These are phyloP conservation scores for Iselma pallidipennis DNA, from an alignment of 2,888 invertebrate species.

Conservation along the genomic window DNA sequence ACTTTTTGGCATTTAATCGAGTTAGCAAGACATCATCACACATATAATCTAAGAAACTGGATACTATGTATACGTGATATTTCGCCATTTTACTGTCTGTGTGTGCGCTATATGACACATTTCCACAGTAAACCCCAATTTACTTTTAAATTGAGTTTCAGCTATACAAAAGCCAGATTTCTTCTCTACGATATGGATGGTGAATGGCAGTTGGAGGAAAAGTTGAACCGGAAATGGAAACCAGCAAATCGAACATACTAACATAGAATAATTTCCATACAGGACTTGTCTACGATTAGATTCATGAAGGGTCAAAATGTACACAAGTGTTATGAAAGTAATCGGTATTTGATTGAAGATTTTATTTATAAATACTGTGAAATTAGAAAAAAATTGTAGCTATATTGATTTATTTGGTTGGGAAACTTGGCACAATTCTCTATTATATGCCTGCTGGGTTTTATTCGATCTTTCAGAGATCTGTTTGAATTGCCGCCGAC, in stretches of 20 bases:
- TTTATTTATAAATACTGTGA: not conserved
- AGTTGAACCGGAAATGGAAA: not conserved
- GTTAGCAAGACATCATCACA: conserved; percentile 19
- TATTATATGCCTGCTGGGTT: not conserved
- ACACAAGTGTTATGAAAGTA: too few species aligned
- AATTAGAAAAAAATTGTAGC: not conserved
- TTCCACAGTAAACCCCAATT: conserved; percentile 17
- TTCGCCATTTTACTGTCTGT: conserved; percentile 16
- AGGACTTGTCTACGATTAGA: not conserved
- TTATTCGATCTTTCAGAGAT: not conserved
- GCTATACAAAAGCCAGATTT: conserved; percentile 11
- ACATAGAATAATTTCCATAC: not conserved
- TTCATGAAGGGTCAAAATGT: too few species aligned
- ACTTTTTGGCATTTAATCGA: conserved; percentile 29
- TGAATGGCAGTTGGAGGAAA: not conserved
- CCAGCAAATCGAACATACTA: not conserved
- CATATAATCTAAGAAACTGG: conserved; percentile 27
- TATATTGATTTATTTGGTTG: not conserved
- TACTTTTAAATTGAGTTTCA: conserved; percentile 22
- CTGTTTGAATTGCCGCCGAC: not conserved
- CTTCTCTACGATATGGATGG: not conserved
- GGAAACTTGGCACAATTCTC: not conserved
- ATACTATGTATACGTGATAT: conserved; percentile 20
- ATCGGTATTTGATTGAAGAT: not conserved
- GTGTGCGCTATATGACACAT: not conserved